Evolutionary conservation across 2,113 vertebrate genomes (phyloP), one percentile per base, ranked within the genome.

Genomic region (Morone saxatilis): DNA sequence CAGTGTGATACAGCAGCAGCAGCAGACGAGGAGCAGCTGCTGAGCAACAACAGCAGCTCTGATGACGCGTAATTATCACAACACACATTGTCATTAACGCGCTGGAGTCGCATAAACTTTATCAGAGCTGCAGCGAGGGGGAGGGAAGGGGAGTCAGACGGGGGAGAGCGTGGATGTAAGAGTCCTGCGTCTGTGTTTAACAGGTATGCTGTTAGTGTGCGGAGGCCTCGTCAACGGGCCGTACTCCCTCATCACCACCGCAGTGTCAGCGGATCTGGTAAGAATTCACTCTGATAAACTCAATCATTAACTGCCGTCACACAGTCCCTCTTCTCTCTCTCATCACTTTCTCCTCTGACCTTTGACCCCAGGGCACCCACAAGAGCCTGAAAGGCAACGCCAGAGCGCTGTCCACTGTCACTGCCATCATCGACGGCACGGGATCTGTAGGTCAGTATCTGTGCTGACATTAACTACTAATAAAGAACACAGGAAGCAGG

Each of bases 231-330:
- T 99, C 2, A 99, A 99, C 0, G 98, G 98, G 5, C 98, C 98
- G 0, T 99, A 99, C 0, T 93, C 98, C 0, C 97, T 99, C 78
- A 99, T 99, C 90, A 99, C 98, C 0, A 99, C 98, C 0, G 98
- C 98, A 0, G 98, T 99, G n/a, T 98, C 97, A 0, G 98, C 98
- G 40, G 98, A 99, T 87, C 79, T 99, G 96, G 98, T 99, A 88
- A 96, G 96, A 31, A 3, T 31, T 31, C 31, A 31, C 2, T 31
- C 31, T 4, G 31, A 31, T 31, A 31, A 31, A 31, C 31, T 31
- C 31, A 31, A 31, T 31, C 31, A 31, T 31, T 31, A 31, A 31
- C 31, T 31, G 31, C 31, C 2, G 31, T 31, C 31, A 31, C 31
- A 31, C 31, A 31, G 31, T 31, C 9, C 54, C 4, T 6, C 9